Conservation (phyloP, 2,888 invertebrate species). For the Homarus gammarus region DNA sequence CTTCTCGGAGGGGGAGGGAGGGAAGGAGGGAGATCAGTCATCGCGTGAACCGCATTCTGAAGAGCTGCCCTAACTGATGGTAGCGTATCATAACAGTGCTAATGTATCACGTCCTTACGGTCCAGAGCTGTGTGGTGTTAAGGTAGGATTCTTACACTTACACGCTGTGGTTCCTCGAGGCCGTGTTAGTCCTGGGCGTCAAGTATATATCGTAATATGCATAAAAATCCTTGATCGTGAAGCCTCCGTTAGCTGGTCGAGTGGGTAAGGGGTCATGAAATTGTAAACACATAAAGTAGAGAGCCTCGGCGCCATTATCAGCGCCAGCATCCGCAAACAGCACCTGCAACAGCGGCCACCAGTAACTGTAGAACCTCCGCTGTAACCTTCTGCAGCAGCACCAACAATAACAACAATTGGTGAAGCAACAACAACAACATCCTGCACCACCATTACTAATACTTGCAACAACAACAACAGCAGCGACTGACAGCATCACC, state of each 20-base stretch:
- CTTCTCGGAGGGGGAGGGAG: too few relatives aligned
- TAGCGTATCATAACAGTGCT: background rate
- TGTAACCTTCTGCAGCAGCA: too few relatives aligned
- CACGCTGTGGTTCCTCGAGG: background rate
- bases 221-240: background rate
- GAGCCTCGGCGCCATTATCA: background rate
- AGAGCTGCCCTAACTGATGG: background rate
- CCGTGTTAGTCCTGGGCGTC: background rate
- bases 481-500: too few relatives aligned
- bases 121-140: background rate
- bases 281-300: background rate
- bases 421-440: too few relatives aligned
- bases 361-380: background rate
- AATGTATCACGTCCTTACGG: background rate
- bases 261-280: background rate
- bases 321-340: background rate
- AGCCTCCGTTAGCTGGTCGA: background rate
- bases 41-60: background rate
- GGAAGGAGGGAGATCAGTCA: background rate
- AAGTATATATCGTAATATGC: slow-evolving; percentile 1
- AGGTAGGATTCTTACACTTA: background rate
- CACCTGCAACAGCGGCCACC: too few relatives aligned
- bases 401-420: too few relatives aligned
- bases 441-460: too few relatives aligned
- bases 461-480: too few relatives aligned